Evolutionary conservation across 2,797 vertebrate genomes (phyloP), one percentile per base, ranked within the genome.

Genomic region (Petrocephalus schoutedeni): DNA sequence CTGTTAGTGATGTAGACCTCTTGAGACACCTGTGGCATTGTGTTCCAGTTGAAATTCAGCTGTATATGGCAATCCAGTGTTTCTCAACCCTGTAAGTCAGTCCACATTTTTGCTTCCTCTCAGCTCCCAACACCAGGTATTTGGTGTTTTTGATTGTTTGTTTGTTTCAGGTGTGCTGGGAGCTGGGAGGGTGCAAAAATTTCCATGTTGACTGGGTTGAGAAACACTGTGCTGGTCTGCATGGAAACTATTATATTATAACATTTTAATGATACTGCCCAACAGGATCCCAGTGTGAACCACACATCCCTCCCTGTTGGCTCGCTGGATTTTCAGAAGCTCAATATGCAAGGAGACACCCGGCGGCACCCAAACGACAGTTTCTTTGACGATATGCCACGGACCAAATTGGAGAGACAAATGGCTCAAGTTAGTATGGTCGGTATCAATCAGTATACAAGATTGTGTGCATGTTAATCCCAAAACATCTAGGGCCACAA

Each of bases 261-360:
- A 83, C 8, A 23, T 12, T 54, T 8, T 28, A 64, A 2, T 80
- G 10, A 10, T 45, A 2, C 53, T 59, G 28, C 10, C 84, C 87
- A 90, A 88, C 93, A 98, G 98, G 98, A 98, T 96, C 97, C 98
- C 92, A 97, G 96, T 64, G 98, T 97, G 94, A 98, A 98, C 94
- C 97, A 98, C 95, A 99, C 97, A 90, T 97, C 97, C 61, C 97
- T 98, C 92, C 97, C 98, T 94, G 91, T 95, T 83, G 97, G 98
- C 94, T 99, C 98, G 90, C 97, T 99, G 94, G 98, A 99, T 97
- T 97, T 99, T 93, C 98, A 98, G 94, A 98, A 99, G 95, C 98
- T 99, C 97, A 99, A 99, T 96, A 99, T 99, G 98, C 98, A 99
- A 97, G 98, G 98, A 1, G 98, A 99, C 95, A 98, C 98, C 90